Evolutionary conservation across 64 coral and sea anemone genomes (phyloP), one percentile per base, ranked within the genome.

Genomic region (Montipora capricornis): DNA sequence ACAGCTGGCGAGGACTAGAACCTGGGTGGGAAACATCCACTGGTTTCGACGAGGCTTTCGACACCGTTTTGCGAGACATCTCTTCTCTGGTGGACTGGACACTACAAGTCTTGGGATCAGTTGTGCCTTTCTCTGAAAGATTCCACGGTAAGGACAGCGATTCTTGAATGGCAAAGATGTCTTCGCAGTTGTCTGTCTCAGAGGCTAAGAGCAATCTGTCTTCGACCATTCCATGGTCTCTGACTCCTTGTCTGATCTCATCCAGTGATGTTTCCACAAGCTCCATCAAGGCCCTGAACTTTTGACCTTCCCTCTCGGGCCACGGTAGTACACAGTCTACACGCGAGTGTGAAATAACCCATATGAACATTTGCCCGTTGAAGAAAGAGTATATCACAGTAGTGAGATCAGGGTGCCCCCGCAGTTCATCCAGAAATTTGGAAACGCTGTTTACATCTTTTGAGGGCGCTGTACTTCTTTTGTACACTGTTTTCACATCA

Each of bases 321-420:
- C 81, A 84, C 58, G 58, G 81, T 84, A 53, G 53, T 84, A 62
- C 57, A 13, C 81, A 66, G 81, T 84, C 57, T 13, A 84, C 81
- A 29, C 22, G 26, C 57, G 12, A 52, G 6, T 47, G 52, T 70
- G 58, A 62, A 66, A 70, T 19, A 84, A 84, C 81, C 81, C 55
- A 84, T 4, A 20, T 84, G 45, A 24, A 84, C 58, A 84, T 62
- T 46, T 62, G 57, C 11, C 81, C 81, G 45, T 66, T 66, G 44
- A 84, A 70, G 45, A 84, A 84, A 44, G 81, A 84, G 66, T 66
- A 84, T 16, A 70, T 4, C 55, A 84, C 9, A 14, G 66, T 67
- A 15, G 57, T 84, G 15, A 84, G 24, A 19, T 84, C 66, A 0
- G 19, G n/a, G n/a, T 66, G 26, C 22, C 67, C 22, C n/a, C 44